Percentiles rank a stretch among this genome's conserved stretches.
Evolutionary conservation across 2,888 invertebrate genomes (phyloP).

Genomic region (Drosophila anomalata): DNA sequence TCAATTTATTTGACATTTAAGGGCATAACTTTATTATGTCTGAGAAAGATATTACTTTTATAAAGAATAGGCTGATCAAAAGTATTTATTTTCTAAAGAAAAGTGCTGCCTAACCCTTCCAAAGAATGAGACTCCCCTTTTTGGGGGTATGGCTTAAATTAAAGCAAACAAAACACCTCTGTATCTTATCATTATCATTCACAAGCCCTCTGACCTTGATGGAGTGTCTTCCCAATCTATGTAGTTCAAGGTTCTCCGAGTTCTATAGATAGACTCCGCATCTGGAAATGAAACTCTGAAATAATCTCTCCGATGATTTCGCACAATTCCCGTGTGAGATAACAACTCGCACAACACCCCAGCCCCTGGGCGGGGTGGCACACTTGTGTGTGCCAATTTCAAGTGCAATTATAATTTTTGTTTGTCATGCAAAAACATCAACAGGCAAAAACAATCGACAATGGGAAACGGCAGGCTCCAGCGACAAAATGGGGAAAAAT

Average conservation of each 20-base stretch:
- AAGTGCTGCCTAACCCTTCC: neutral
- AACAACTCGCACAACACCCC: conserved; percentile 51
- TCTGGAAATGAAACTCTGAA: conserved; percentile 23
- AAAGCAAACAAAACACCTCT: neutral
- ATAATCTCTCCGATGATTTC: conserved; percentile 41
- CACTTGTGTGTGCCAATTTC: conserved; percentile 67
- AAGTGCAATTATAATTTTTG: conserved; percentile 78
- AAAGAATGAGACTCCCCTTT: neutral
- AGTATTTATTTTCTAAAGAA: conserved; percentile 10
- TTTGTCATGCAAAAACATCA: conserved; percentile 72
- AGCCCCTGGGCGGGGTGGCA: neutral
- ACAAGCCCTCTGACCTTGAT: conserved; percentile 18
- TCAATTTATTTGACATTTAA: conserved; percentile 26
- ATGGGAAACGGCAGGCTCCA: conserved; percentile 41
- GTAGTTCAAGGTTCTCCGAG: conserved; percentile 34
- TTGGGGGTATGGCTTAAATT: neutral
- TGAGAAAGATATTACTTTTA: conserved; percentile 21
- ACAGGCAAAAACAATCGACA: conserved; percentile 58
- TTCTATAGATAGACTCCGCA: neutral
- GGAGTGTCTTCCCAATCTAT: conserved; percentile 16
- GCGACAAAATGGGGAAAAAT: conserved; percentile 47
- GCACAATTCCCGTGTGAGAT: conserved; percentile 44
- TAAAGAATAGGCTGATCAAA: neutral
- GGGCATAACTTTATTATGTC: conserved; percentile 26
- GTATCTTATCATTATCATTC: conserved; percentile 25